phyloP scores from a whole-genome alignment of 1,140 invertebrate species.

The Choristoneura fumiferana region DNA sequence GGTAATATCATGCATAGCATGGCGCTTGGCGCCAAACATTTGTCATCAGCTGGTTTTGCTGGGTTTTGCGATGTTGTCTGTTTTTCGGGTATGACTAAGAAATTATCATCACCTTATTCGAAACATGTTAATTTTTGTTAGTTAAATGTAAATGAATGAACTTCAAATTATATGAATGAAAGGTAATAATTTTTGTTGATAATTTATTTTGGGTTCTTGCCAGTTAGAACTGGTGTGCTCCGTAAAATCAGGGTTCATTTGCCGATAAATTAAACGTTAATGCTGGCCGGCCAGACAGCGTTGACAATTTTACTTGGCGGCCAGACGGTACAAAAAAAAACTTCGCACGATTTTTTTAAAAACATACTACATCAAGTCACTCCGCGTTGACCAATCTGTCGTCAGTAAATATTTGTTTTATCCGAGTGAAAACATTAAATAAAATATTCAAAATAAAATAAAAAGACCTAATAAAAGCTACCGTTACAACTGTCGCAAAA shows the following conservation, averaged over 20 bases:
- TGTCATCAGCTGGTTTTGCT: not conserved
- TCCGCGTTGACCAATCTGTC: no score
- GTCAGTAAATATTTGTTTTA: no score
- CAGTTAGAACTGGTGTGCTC: slow-evolving; percentile 19
- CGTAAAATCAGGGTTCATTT: slow-evolving; percentile 42
- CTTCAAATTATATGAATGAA: slow-evolving; percentile 9
- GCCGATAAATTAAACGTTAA: slow-evolving; percentile 60
- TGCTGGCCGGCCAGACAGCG: slow-evolving; percentile 51
- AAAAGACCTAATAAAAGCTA: no score
- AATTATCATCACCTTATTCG: not conserved
- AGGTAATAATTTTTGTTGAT: not conserved
- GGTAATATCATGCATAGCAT: slow-evolving; percentile 2
- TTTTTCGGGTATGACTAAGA: not conserved
- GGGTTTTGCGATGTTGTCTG: not conserved
- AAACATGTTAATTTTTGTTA: not conserved
- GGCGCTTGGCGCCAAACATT: slow-evolving; percentile 1
- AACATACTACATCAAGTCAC: not conserved
- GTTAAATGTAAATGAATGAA: not conserved
- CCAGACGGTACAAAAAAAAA: slow-evolving; percentile 48
- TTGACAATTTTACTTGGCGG: slow-evolving; percentile 56
- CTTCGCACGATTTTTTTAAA: slow-evolving; percentile 17
- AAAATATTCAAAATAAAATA: no score
- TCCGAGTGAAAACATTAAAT: no score
- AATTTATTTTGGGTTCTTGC: slow-evolving; percentile 7
- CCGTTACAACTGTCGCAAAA: no score